These are phyloP conservation scores for Chiloscyllium plagiosum DNA, from an alignment of 2,113 vertebrate genomes.

Conservation along the genomic window DNA sequence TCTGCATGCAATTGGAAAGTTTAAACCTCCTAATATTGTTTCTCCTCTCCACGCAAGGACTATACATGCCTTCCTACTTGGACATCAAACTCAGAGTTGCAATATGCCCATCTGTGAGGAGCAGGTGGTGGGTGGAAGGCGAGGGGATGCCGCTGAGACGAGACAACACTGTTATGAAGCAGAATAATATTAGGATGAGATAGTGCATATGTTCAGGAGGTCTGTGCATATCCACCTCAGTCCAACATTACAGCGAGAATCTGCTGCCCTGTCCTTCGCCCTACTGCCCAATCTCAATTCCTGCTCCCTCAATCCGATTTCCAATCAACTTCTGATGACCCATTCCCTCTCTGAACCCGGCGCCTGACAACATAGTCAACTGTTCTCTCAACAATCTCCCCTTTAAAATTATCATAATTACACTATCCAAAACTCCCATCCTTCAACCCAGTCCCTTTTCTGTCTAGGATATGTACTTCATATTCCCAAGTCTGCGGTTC, in stretches of 20 bases:
- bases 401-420: background rate
- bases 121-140: constrained; percentile 5
- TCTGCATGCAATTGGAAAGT: background rate
- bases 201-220: background rate
- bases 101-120: background rate
- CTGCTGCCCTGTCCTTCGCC: background rate
- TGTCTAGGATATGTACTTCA: background rate
- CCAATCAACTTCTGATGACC: background rate
- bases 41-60: background rate
- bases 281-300: background rate
- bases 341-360: background rate
- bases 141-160: background rate
- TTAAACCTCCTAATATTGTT: background rate
- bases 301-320: background rate
- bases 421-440: background rate
- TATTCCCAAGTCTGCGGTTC: background rate
- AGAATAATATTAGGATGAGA: background rate
- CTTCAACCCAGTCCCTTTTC: background rate
- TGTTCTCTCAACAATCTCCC: background rate
- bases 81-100: background rate
- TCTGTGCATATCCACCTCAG: background rate
- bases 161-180: background rate
- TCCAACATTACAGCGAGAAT: background rate
- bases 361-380: background rate
- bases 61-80: background rate